phyloP scores from a whole-genome alignment of 1,140 invertebrate genomes.

The Bradysia coprophila region DNA sequence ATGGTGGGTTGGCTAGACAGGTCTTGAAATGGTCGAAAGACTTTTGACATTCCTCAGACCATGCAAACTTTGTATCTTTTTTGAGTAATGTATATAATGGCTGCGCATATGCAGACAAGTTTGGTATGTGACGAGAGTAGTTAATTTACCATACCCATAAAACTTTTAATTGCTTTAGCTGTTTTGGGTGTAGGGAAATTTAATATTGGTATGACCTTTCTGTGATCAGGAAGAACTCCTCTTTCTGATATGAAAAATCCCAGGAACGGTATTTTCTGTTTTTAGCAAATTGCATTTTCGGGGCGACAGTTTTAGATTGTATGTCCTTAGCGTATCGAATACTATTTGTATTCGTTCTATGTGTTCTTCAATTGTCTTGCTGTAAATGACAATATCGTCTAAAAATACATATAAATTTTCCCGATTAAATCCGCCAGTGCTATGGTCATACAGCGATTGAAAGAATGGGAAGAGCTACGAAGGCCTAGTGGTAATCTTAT shows the following conservation, averaged over 20 bases:
- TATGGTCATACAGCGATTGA: constrained; percentile 18
- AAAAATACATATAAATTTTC: constrained; percentile 18
- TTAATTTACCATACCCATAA: constrained; percentile 22
- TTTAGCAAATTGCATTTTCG: constrained; percentile 19
- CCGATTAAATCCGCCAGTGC: constrained; percentile 11
- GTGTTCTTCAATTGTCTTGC: constrained; percentile 11
- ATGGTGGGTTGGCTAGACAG: background rate
- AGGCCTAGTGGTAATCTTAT: constrained; percentile 23
- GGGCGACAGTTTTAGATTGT: constrained; percentile 21
- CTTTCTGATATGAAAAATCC: constrained; percentile 22
- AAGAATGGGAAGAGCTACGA: constrained; percentile 13
- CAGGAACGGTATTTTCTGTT: constrained; percentile 23
- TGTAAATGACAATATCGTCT: constrained; percentile 20
- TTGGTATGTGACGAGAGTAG: constrained; percentile 23
- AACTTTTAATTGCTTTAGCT: too few relatives aligned
- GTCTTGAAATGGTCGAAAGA: constrained; percentile 12
- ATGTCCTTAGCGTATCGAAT: constrained; percentile 16
- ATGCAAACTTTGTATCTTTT: constrained; percentile 13
- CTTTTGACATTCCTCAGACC: constrained; percentile 6
- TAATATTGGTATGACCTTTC: constrained; percentile 18
- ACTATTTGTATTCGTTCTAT: constrained; percentile 11
- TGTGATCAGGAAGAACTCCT: constrained; percentile 23
- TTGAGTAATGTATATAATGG: constrained; percentile 18
- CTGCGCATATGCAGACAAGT: constrained; percentile 16
- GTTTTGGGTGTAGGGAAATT: constrained; percentile 22